Percentiles rank a stretch among this genome's conserved stretches.
phyloP scores from a whole-genome alignment of 2,113 vertebrate genomes.

The Lota lota region DNA sequence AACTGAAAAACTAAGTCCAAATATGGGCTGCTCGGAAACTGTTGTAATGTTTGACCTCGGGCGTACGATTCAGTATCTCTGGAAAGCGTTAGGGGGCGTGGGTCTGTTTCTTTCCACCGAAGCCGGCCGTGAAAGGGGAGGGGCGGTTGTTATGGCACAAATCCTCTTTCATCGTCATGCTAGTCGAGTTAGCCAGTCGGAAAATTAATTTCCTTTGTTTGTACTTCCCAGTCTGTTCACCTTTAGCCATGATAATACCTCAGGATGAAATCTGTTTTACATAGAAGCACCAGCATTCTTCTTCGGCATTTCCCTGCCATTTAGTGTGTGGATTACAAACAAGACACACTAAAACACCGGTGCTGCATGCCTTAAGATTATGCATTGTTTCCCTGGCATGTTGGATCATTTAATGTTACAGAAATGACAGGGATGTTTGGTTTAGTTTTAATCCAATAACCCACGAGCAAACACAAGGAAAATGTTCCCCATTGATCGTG shows the following conservation, averaged over 20 bases:
- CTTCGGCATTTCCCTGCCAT: no score
- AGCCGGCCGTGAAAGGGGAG: conserved; percentile 18
- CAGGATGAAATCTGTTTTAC: neutral
- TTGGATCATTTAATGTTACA: no score
- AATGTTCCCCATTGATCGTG: no score
- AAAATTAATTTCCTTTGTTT: conserved; percentile 38
- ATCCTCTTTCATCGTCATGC: conserved; percentile 31
- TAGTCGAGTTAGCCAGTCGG: conserved; percentile 13
- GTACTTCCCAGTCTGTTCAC: conserved; percentile 23
- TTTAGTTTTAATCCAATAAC: no score
- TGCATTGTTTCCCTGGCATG: no score
- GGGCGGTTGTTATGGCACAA: conserved; percentile 27
- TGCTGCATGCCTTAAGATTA: no score
- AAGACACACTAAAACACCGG: no score
- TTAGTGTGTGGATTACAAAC: no score
- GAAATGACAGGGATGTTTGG: no score
- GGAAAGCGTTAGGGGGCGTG: neutral
- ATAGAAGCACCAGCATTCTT: neutral
- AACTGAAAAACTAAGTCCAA: neutral
- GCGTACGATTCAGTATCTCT: conserved; percentile 22
- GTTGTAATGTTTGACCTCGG: conserved; percentile 34
- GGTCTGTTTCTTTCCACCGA: conserved; percentile 11
- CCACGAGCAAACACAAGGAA: no score
- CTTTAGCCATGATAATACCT: conserved; percentile 3
- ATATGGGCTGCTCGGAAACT: conserved; percentile 27